These are phyloP conservation scores for Phaedon cochleariae DNA, from an alignment of 2,888 invertebrate genomes.

Conservation along the genomic window DNA sequence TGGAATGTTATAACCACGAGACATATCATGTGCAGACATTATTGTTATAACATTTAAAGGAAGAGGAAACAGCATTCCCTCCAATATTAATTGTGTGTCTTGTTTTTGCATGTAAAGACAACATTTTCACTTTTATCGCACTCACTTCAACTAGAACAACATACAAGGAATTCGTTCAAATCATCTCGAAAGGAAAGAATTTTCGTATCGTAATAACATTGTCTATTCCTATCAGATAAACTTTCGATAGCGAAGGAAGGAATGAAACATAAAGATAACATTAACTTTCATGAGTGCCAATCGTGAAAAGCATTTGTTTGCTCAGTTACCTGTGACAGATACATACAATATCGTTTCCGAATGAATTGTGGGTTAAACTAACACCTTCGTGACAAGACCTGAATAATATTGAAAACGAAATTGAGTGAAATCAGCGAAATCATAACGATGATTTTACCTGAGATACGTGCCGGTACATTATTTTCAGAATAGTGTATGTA, in stretches of 20 bases:
- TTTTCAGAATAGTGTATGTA: too few species aligned
- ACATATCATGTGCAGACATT: background rate
- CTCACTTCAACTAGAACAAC: background rate
- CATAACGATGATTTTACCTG: constrained; percentile 1
- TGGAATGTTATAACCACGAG: too few species aligned
- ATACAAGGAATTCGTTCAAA: background rate
- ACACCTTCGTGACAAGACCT: constrained; percentile 12
- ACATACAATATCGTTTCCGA: constrained; percentile 10
- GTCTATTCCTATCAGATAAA: constrained; percentile 13
- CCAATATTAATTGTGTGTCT: background rate
- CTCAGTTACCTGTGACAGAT: constrained; percentile 7
- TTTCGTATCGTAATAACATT: background rate
- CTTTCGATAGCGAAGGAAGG: constrained; percentile 13
- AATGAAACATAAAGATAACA: constrained; percentile 18
- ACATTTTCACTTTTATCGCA: background rate
- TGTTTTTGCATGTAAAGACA: background rate
- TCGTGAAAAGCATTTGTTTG: constrained; percentile 8
- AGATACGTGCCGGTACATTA: background rate
- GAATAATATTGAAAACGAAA: constrained; percentile 17
- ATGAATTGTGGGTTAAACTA: constrained; percentile 15
- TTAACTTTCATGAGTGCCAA: constrained; percentile 13
- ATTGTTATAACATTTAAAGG: background rate
- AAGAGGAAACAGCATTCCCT: background rate
- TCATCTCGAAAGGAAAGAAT: background rate
- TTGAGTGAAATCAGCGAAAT: constrained; percentile 21